phyloP scores from a whole-genome alignment of 2,113 vertebrate genomes.

The Aepyceros melampus region DNA sequence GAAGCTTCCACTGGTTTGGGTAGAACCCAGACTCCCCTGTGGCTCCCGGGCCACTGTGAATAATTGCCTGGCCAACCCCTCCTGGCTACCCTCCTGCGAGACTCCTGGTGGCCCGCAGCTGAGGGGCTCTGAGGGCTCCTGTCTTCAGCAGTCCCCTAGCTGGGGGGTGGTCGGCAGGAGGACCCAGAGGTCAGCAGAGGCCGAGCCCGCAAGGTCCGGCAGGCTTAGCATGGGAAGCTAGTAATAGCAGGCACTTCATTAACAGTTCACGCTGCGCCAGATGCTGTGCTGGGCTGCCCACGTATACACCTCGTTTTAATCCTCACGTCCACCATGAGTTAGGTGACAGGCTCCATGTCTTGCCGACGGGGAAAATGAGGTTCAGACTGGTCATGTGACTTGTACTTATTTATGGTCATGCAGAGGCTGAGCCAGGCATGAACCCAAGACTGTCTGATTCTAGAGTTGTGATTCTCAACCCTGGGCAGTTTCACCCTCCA shows the following conservation, averaged over 20 bases:
- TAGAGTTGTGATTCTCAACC: neutral
- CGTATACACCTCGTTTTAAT: fast-evolving
- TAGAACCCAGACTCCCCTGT: neutral
- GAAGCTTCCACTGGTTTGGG: neutral
- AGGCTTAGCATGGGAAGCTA: neutral
- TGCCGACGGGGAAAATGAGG: neutral
- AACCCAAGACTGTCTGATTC: neutral
- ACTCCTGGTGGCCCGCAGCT: neutral
- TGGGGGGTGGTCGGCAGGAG: neutral
- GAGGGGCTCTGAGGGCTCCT: neutral
- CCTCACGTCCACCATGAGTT: neutral
- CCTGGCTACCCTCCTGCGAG: neutral
- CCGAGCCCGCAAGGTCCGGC: fast-evolving
- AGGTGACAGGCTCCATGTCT: neutral
- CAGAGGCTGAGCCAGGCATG: neutral
- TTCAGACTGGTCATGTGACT: neutral
- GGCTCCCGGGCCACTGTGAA: neutral
- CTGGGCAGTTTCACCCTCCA: neutral
- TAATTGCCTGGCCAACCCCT: neutral
- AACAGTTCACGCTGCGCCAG: neutral
- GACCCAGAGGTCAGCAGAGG: neutral
- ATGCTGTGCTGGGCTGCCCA: neutral
- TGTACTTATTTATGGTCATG: neutral
- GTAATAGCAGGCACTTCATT: fast-evolving
- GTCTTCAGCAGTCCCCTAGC: neutral